Percentiles rank a stretch among this genome's conserved stretches.
phyloP scores from a whole-genome alignment of 1,140 invertebrate genomes.

The Cheumatopsyche charites region DNA sequence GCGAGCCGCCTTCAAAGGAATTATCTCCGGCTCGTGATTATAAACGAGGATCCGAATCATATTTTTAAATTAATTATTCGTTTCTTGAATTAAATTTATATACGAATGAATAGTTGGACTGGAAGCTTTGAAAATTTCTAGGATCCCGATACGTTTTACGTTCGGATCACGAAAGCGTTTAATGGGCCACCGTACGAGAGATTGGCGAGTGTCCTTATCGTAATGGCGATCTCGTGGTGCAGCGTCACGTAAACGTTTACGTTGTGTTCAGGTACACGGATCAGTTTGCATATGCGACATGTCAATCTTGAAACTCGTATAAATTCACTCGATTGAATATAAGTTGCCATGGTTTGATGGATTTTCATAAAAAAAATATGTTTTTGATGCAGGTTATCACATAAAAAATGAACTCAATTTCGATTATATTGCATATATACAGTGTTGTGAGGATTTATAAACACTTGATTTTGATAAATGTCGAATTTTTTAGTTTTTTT shows the following conservation, averaged over 20 bases:
- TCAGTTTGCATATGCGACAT: too few relatives aligned
- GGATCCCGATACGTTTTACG: neutral
- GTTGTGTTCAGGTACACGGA: too few relatives aligned
- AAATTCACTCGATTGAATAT: too few relatives aligned
- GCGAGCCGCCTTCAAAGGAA: conserved; percentile 2
- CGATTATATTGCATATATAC: too few relatives aligned
- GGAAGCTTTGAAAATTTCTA: neutral
- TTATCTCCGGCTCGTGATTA: neutral
- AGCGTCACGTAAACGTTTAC: conserved; percentile 14
- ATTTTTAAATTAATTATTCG: neutral
- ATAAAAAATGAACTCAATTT: too few relatives aligned
- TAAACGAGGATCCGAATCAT: neutral
- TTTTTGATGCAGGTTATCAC: too few relatives aligned
- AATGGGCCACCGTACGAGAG: neutral
- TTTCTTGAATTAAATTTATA: neutral
- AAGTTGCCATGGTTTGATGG: too few relatives aligned
- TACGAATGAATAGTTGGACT: neutral
- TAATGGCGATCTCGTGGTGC: neutral
- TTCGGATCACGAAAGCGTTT: neutral
- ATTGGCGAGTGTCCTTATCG: conserved; percentile 5
- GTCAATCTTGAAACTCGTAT: too few relatives aligned
- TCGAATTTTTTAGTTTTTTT: too few relatives aligned
- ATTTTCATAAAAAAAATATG: too few relatives aligned
- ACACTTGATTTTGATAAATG: too few relatives aligned
- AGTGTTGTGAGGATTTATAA: too few relatives aligned